Conservation (phyloP, 2,888 invertebrate genomes). For the Callinectes sapidus region DNA sequence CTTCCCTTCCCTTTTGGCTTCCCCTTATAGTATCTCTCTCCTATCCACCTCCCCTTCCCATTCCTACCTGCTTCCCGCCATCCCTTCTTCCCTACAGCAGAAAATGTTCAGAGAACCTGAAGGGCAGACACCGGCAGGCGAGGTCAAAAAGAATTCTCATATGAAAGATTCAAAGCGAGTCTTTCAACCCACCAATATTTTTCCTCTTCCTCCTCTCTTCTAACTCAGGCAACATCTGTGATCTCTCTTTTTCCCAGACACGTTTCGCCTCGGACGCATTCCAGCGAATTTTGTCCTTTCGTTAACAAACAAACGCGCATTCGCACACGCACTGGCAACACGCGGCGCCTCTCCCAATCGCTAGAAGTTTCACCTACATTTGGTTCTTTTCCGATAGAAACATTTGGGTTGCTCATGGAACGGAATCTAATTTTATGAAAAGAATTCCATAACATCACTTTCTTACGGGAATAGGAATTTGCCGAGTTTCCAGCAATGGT, state of each 20-base stretch:
- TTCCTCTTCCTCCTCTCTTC: neutral
- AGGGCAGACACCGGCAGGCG: neutral
- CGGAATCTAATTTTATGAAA: neutral
- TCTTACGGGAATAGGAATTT: neutral
- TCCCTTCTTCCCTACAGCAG: neutral
- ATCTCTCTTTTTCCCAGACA: neutral
- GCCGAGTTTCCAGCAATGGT: neutral
- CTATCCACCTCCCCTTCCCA: neutral
- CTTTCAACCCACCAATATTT: conserved; percentile 1
- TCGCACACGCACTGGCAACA: neutral
- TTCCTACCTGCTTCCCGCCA: neutral
- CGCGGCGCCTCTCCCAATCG: neutral
- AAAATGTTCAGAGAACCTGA: neutral
- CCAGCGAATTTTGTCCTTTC: neutral
- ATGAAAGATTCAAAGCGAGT: neutral
- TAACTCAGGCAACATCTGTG: neutral
- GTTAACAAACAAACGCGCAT: neutral
- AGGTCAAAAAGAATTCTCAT: neutral
- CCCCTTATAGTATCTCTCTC: neutral
- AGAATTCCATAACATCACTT: neutral
- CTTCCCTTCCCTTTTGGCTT: neutral
- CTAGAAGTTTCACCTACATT: neutral
- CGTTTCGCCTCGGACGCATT: neutral
- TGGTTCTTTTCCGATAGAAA: neutral
- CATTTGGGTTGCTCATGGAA: neutral